Evolutionary conservation across 2,888 invertebrate genomes (phyloP), one percentile per base, ranked within the genome.

Genomic region (Lissonota sp.): DNA sequence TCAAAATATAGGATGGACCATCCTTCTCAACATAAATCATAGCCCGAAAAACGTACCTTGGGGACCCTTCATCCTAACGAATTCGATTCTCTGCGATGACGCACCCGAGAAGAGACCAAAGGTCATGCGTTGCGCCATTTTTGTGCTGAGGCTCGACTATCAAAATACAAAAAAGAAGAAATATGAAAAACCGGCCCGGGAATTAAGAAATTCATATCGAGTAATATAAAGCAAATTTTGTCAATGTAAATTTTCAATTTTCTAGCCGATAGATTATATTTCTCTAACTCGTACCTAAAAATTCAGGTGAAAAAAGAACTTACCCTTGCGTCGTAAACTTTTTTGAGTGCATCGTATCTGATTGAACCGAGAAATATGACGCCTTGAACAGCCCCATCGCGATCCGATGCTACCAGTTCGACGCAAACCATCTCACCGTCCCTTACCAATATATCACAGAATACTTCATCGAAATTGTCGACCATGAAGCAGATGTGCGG

Each of bases 391-490:
- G 95, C 94, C 69, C 96, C 97, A 91, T 96, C 95, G 84, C 97
- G 95, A 90, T 99, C 99, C 53, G 96, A 95, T 73, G 99, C 99
- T 77, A 99, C 97, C 90, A 99, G 93, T 93, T 99, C 99, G 79
- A 99, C 99, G 93, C 99, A 99, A 73, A 99, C 98, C 97, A 99
- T 98, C 94, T 99, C 99, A 0, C 99, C 99, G 93, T 99, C 99
- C 60, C 99, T 95, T 44, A 99, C 98, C 90, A 98, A 94, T 91
- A 99, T 98, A 94, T 99, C 99, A 93, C 97, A 97, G 94, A 99
- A 99, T 83, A 98, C 99, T 95, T 99, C 99, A 93, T 99, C 99
- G 93, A 99, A 99, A 93, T 99, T 99, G 93, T 99, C 99, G 80
- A 99, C 98, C 96, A 98, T 98, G 93, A 99, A 99, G 93, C 99